Conservation (phyloP, 1,140 invertebrate species). For the Drosophila ananassae region DNA sequence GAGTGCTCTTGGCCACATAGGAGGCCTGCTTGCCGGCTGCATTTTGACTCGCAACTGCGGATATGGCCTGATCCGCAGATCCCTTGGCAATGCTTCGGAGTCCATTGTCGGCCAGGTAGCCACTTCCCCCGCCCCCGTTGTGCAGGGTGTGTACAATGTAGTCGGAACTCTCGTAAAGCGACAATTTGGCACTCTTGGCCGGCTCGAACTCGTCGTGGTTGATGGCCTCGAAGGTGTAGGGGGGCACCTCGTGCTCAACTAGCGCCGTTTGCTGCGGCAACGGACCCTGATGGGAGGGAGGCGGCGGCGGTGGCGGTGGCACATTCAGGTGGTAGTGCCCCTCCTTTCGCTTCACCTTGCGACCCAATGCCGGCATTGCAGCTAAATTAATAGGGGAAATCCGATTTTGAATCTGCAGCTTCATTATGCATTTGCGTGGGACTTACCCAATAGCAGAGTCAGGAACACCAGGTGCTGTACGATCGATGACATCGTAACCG, state of each 20-base stretch:
- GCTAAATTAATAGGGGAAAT: slow-evolving; percentile 21
- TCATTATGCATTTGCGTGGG: slow-evolving; percentile 25
- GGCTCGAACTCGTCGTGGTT: slow-evolving; percentile 65
- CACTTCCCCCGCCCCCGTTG: slow-evolving; percentile 2
- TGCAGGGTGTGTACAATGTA: slow-evolving; percentile 40
- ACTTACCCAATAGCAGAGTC: slow-evolving; percentile 64
- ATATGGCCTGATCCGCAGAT: slow-evolving; percentile 89
- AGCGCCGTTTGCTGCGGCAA: slow-evolving; percentile 33
- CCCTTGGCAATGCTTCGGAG: slow-evolving; percentile 86
- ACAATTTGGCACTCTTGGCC: slow-evolving; percentile 8
- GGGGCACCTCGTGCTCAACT: slow-evolving; percentile 51
- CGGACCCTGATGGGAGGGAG: slow-evolving; percentile 13
- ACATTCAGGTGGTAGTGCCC: slow-evolving; percentile 68
- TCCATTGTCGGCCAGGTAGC: slow-evolving; percentile 80
- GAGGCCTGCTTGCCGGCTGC: slow-evolving; percentile 86
- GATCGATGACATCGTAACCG: slow-evolving; percentile 46
- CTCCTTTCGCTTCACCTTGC: slow-evolving; percentile 77
- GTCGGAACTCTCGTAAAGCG: slow-evolving; percentile 52
- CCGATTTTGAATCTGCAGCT: slow-evolving; percentile 7
- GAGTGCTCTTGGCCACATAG: slow-evolving; percentile 85
- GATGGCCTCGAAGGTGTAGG: slow-evolving; percentile 68
- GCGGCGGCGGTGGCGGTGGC: slow-evolving; percentile 61
- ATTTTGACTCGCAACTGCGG: slow-evolving; percentile 84
- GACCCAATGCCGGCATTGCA: slow-evolving; percentile 49
- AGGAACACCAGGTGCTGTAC: slow-evolving; percentile 50